phyloP scores from a whole-genome alignment of 35 echinoderm and acorn worm species.

The Eucidaris tribuloides region DNA sequence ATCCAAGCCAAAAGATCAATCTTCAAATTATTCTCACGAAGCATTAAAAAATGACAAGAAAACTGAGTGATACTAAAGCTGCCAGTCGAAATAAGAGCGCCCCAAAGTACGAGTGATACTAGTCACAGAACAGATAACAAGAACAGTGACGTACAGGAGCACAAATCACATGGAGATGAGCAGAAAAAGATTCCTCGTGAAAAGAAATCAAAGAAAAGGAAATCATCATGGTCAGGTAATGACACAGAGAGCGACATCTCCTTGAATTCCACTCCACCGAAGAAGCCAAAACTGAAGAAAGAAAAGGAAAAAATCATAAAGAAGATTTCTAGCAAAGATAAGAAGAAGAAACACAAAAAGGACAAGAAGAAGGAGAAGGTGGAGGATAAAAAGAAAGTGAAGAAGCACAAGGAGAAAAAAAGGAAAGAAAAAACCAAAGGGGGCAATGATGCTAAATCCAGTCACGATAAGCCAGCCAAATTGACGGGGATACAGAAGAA shows the following conservation, averaged over 20 bases:
- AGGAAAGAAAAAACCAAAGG: neutral
- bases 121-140: constrained; percentile 10
- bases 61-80: too few species aligned
- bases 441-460: neutral
- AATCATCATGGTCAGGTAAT: constrained; percentile 26
- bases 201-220: constrained; percentile 26
- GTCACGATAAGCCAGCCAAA: neutral
- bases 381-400: constrained; percentile 35
- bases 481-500: constrained; percentile 71
- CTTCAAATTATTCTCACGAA: too few species aligned
- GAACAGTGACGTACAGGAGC: too few species aligned
- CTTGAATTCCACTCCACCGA: neutral
- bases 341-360: constrained; percentile 47
- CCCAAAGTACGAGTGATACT: neutral
- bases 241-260: constrained; percentile 17
- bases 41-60: too few species aligned
- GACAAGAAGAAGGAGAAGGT: constrained; percentile 71
- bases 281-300: constrained; percentile 36
- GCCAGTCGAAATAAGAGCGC: too few species aligned
- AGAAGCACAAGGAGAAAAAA: constrained; percentile 29
- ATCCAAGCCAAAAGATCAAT: too few species aligned
- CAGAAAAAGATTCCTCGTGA: constrained; percentile 14
- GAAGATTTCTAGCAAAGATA: constrained; percentile 8
- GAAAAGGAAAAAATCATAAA: constrained; percentile 31
- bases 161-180: too few species aligned